These are phyloP conservation scores for Hemicordylus capensis DNA, from an alignment of 2,113 vertebrate species.

Conservation along the genomic window DNA sequence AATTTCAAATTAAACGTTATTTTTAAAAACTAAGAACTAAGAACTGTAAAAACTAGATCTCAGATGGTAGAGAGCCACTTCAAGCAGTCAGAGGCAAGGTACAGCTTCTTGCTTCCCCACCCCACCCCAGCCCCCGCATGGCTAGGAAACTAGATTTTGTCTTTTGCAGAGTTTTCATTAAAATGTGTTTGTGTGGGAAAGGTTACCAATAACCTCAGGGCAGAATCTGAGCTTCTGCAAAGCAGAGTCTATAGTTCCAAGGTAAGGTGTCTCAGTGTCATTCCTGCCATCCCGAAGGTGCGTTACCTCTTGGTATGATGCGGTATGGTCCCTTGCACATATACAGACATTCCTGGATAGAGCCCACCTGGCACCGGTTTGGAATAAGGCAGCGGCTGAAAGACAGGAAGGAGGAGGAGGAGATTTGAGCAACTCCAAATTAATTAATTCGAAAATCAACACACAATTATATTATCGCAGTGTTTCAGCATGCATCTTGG, in stretches of 20 bases:
- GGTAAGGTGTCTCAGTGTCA: accelerated
- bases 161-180: background rate
- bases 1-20: too few relatives aligned
- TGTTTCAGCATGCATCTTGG: too few relatives aligned
- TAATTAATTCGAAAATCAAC: background rate
- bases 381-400: constrained; percentile 79
- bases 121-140: background rate
- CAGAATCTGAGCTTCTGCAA: background rate
- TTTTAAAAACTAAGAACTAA: too few relatives aligned
- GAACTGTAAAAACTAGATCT: too few relatives aligned
- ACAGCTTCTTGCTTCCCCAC: background rate
- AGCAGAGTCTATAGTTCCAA: background rate
- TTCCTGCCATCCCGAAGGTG: accelerated
- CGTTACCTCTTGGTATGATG: constrained; percentile 76
- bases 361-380: constrained; percentile 79
- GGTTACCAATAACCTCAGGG: background rate
- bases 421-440: background rate
- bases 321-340: constrained; percentile 79
- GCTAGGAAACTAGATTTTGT: background rate
- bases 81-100: too few relatives aligned
- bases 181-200: background rate
- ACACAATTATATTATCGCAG: background rate
- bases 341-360: constrained; percentile 77
- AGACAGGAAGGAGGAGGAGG: background rate
- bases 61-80: too few relatives aligned